These are phyloP conservation scores for Chesias legatella DNA, from an alignment of 2,888 invertebrate species.

Conservation along the genomic window DNA sequence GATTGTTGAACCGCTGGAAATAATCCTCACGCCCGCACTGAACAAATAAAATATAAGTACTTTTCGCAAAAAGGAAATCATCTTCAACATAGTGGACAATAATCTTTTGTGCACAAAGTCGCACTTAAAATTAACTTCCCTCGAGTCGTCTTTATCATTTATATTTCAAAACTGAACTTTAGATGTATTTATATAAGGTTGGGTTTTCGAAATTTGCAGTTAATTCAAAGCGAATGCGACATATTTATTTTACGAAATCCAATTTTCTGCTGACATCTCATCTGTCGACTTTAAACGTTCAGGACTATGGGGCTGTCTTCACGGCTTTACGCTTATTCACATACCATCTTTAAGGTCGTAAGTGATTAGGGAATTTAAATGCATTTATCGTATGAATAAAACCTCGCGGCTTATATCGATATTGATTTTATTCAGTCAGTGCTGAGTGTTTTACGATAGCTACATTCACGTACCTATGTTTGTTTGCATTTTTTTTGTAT, in stretches of 20 bases:
- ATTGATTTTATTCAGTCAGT: conserved; percentile 5
- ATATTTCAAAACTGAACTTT: conserved; percentile 35
- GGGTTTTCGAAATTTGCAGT: conserved; percentile 31
- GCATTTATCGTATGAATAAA: conserved; percentile 27
- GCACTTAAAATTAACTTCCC: conserved; percentile 73
- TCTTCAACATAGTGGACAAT: conserved; percentile 58
- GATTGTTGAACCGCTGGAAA: conserved; percentile 40
- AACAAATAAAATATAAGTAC: conserved; percentile 47
- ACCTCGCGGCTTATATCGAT: conserved; percentile 13
- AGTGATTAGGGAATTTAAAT: conserved; percentile 41
- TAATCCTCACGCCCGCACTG: conserved; percentile 51
- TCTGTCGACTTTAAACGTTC: conserved; percentile 77
- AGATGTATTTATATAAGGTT: conserved; percentile 25
- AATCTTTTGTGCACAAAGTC: conserved; percentile 69
- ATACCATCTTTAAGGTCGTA: conserved; percentile 49
- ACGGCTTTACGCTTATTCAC: conserved; percentile 69
- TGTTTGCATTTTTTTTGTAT: too few relatives aligned
- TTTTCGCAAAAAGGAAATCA: conserved; percentile 50
- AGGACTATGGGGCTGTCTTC: conserved; percentile 67
- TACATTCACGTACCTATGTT: too few relatives aligned
- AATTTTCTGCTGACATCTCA: conserved; percentile 80
- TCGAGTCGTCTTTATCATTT: conserved; percentile 36
- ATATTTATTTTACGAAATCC: conserved; percentile 80
- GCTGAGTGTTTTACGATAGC: not conserved
- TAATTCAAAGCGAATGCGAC: conserved; percentile 69